These are phyloP conservation scores for Lepus townsendii DNA, from an alignment of 2,797 vertebrate genomes.

Conservation along the genomic window DNA sequence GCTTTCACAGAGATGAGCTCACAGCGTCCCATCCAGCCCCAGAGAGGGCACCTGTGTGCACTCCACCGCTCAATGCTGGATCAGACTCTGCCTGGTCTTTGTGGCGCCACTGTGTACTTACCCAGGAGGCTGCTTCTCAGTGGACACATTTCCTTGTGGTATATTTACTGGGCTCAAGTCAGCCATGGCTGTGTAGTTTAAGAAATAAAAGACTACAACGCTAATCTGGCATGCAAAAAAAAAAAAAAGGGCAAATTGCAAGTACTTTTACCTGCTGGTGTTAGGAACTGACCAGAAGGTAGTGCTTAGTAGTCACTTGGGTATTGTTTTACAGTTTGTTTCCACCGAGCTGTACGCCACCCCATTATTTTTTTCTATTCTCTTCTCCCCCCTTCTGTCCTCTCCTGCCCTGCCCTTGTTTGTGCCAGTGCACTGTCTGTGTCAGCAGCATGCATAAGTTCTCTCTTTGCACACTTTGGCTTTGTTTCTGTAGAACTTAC, in stretches of 20 bases:
- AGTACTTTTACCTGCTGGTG: neutral
- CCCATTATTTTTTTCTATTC: neutral
- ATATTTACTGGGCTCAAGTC: neutral
- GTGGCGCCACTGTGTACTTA: neutral
- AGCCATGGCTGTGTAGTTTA: neutral
- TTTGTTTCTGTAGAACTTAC: neutral
- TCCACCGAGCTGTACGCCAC: neutral
- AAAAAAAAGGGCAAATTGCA: neutral
- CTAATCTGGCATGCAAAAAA: neutral
- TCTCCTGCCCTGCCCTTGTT: neutral
- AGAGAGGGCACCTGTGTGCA: fast-evolving
- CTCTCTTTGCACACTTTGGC: neutral
- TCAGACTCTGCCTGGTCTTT: neutral
- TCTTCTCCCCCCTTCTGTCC: neutral
- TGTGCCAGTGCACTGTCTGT: neutral
- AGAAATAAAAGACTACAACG: neutral
- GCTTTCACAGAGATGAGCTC: neutral
- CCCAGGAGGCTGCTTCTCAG: neutral
- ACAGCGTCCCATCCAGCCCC: no score
- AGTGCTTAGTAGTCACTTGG: neutral
- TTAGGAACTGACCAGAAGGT: neutral
- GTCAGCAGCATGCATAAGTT: neutral
- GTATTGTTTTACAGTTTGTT: neutral
- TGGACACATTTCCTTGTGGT: neutral
- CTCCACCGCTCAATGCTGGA: no score